A percentile compares a stretch with the other conserved stretches of the same genome.
Conservation (phyloP, 1,140 invertebrate genomes). For the Dermatophagoides farinae region DNA sequence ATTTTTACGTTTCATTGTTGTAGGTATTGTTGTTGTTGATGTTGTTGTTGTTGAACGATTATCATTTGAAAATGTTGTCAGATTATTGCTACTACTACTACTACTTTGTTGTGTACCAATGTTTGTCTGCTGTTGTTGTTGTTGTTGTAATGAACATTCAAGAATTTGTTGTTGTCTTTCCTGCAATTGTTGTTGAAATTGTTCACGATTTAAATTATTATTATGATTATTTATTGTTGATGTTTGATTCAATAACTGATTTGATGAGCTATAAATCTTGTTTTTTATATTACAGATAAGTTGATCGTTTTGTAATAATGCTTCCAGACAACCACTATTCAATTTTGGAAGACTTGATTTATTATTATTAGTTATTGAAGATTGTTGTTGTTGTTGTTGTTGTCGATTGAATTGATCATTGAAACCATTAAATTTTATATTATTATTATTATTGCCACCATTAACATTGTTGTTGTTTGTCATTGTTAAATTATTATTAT, state of each 20-base stretch:
- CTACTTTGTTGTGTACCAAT: too few species aligned
- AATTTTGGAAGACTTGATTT: neutral
- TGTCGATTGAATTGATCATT: neutral
- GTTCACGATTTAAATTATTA: neutral
- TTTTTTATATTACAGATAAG: neutral
- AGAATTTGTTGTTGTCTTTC: neutral
- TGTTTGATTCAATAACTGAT: neutral
- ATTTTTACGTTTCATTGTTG: conserved; percentile 4
- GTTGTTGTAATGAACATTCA: neutral
- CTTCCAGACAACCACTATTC: conserved; percentile 3
- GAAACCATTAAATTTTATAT: neutral
- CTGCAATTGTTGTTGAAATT: neutral
- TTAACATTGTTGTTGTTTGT: neutral
- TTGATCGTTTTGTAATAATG: conserved; percentile 3
- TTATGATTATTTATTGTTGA: neutral
- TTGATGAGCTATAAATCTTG: neutral
- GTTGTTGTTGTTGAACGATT: neutral
- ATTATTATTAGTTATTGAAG: neutral
- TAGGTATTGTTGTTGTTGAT: neutral
- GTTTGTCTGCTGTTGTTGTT: too few species aligned
- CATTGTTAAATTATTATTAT: neutral
- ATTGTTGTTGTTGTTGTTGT: too few species aligned
- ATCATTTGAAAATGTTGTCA: too few species aligned
- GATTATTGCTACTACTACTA: neutral
- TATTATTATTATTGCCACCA: neutral